Evolutionary conservation across 2,888 invertebrate species (phyloP), one percentile per base, ranked within the genome.

Genomic region (Eilema caniola): DNA sequence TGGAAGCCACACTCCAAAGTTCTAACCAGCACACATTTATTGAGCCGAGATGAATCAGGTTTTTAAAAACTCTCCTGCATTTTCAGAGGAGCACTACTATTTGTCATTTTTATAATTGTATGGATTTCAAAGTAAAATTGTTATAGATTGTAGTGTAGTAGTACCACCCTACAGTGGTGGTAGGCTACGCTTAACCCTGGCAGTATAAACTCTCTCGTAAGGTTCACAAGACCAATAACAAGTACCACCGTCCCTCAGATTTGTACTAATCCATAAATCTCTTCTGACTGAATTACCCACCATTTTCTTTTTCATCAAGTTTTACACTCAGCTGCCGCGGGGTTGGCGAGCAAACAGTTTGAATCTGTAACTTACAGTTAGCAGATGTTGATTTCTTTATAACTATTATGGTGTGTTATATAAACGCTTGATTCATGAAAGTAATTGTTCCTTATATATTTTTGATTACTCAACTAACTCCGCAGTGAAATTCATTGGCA

Each of bases 201-300:
- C 28, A 31, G 33, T 25, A 67, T 61, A 28, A 67, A 25, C 67
- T 47, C 41, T n/a, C 47, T 61, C 66, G 66, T 60, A n/a, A 67
- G 61, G 28, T 67, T 67, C 25, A 57, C 66, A 61, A 71, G 28
- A 71, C 62, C 71, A 78, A 66, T 70, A 73, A 63, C 63, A 70
- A 69, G 60, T 69, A 41, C 23, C 63, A n/a, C 16, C 53, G 67
- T 57, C 61, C 56, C 24, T 23, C 62, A 16, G 31, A 33, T 53
- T 53, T 41, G 63, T 66, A 72, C 78, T 72, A 75, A 75, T 67
- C 80, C 71, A 78, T 81, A 78, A 79, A 71, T 75, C 71, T 61
- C 61, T 56, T 16, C 71, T 69, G 75, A 67, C 62, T 75, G 72
- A 70, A 78, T 70, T 69, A 73, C 70, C 33, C 37, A 37, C 37